Evolutionary conservation across 1,140 invertebrate species (phyloP).

Genomic region (Lutraria rhynchaena): DNA sequence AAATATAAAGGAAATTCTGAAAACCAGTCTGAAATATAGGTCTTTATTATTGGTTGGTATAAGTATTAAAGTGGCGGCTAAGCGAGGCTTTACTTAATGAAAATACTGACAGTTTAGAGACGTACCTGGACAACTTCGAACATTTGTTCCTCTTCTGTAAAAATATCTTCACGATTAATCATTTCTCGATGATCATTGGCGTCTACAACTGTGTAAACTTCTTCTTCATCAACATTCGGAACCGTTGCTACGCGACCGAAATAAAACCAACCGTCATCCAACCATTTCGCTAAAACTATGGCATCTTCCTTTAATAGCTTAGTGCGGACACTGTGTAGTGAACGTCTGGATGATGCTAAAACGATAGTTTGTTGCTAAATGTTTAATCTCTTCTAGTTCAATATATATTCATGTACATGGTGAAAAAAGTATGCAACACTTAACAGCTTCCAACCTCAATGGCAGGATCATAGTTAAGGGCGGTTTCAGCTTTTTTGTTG

Average conservation of each 20-base stretch:
- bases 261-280: conserved; percentile 21
- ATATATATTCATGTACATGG: too few relatives aligned
- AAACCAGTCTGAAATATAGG: too few relatives aligned
- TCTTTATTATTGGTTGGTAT: too few relatives aligned
- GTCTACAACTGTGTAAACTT: not conserved
- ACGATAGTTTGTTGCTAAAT: not conserved
- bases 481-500: not conserved
- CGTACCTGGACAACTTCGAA: too few relatives aligned
- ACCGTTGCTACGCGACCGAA: not conserved
- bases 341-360: not conserved
- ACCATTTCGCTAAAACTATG: conserved; percentile 1
- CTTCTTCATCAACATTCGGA: not conserved
- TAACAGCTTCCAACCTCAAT: not conserved
- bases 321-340: not conserved
- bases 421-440: not conserved
- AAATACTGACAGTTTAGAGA: too few relatives aligned
- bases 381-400: too few relatives aligned
- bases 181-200: not conserved
- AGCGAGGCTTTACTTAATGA: too few relatives aligned
- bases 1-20: too few relatives aligned
- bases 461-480: not conserved
- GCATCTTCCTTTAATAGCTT: not conserved
- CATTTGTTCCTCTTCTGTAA: not conserved
- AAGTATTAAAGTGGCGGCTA: too few relatives aligned
- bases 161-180: not conserved